Evolutionary conservation across 2,797 vertebrate species (phyloP), one percentile per base, ranked within the genome.

Genomic region (Cuniculus paca): DNA sequence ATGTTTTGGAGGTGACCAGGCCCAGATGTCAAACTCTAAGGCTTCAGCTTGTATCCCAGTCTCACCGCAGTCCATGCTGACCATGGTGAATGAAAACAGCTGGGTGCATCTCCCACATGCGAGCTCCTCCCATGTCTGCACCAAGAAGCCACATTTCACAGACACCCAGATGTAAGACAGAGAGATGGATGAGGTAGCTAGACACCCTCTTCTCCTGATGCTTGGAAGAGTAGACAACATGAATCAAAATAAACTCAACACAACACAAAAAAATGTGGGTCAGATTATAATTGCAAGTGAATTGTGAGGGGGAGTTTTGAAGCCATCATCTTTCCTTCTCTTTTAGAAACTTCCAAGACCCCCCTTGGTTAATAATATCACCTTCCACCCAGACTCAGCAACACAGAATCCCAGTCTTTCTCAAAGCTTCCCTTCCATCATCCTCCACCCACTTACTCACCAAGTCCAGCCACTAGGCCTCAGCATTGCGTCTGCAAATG

Each of bases 101-200:
- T 2, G 45, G 89, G 96, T 1, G 4, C 34, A 39, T 92, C 93
- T 80, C 77, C 81, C 77, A 54, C 75, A 75, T 80, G 48, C 58
- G 79, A 79, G 19, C 72, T 87, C 63, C 87, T 85, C 54, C 4
- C 63, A 42, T 5, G 1, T 78, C 96, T 36, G 7, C 61, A 74
- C 91, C 24, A 28, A 97, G 78, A 97, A 97, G 77, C 96, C 93
- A 83, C 90, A 97, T 97, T 75, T 97, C 96, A 94, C 84, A 80
- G 68, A 97, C 97, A 96, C 93, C 78, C 60, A 88, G 78, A 90
- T 17, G 11, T 81, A 72, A 88, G 93, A 92, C 85, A 96, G 93
- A 82, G 68, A 96, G 96, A 97, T 90, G 91, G 56, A 97, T 97
- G 93, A 93, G 92, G 88, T 24, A 34, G 81, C 88, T 91, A 77